phyloP scores from a whole-genome alignment of 35 echinoderm and acorn worm species.

The Strongylocentrotus purpuratus region DNA sequence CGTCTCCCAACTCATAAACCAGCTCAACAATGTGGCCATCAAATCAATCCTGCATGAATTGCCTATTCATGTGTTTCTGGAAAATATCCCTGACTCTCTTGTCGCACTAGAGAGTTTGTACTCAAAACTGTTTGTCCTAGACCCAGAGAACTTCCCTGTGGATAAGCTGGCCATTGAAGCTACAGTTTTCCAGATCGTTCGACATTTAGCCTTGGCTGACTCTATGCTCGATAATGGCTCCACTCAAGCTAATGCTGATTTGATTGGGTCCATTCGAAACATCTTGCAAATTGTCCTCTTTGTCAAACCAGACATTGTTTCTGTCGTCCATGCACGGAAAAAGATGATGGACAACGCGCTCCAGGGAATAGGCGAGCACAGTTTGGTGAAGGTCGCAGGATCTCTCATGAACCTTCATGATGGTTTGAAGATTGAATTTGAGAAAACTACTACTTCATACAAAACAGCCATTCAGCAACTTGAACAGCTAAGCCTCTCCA shows the following conservation, averaged over 20 bases:
- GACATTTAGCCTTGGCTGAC: conserved; percentile 65
- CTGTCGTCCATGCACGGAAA: conserved; percentile 68
- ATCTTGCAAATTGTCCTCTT: conserved; percentile 77
- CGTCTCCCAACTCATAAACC: conserved; percentile 89
- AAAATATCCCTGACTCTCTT: conserved; percentile 79
- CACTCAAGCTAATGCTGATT: conserved; percentile 6
- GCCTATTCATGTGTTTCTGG: conserved; percentile 66
- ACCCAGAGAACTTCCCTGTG: conserved; percentile 76
- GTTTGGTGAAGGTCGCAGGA: conserved; percentile 68
- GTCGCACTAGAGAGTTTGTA: conserved; percentile 87
- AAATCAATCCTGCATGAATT: conserved; percentile 72
- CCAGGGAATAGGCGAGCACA: conserved; percentile 88
- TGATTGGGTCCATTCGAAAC: conserved; percentile 67
- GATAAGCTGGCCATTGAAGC: conserved; percentile 75
- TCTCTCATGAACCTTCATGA: conserved; percentile 89
- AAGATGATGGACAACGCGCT: conserved; percentile 89
- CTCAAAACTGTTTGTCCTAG: conserved; percentile 83
- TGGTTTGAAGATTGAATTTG: conserved; percentile 85
- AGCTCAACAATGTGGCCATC: conserved; percentile 72
- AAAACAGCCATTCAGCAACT: conserved; percentile 81
- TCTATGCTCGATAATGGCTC: background rate
- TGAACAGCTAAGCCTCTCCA: conserved; percentile 74
- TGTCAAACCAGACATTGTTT: conserved; percentile 84
- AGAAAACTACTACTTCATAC: conserved; percentile 63
- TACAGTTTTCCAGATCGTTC: conserved; percentile 87